phyloP scores from a whole-genome alignment of 2,797 vertebrate species.

The Diplodus sargus region DNA sequence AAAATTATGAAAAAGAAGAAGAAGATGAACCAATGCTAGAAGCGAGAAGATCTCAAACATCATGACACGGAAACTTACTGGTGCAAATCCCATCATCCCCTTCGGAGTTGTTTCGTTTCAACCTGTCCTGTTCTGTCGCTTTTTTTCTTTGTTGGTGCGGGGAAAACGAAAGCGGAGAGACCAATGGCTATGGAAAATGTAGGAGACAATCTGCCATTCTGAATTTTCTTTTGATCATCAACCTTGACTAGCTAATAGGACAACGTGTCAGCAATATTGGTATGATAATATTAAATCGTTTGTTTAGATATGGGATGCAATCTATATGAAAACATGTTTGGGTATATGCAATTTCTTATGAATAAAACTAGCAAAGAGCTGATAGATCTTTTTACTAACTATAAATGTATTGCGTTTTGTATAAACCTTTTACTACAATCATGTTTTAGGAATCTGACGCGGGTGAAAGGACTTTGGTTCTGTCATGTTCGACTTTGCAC shows the following conservation, averaged over 20 bases:
- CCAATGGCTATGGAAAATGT: slow-evolving; percentile 71
- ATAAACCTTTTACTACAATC: slow-evolving; percentile 88
- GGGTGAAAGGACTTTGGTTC: slow-evolving; percentile 79
- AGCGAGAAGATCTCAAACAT: slow-evolving; percentile 89
- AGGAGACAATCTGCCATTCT: slow-evolving; percentile 86
- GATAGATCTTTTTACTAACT: slow-evolving; percentile 87
- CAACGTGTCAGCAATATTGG: slow-evolving; percentile 85
- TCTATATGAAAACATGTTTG: slow-evolving; percentile 80
- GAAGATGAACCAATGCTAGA: slow-evolving; percentile 82
- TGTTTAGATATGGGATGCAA: slow-evolving; percentile 86
- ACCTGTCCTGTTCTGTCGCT: slow-evolving; percentile 64
- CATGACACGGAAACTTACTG: slow-evolving; percentile 93
- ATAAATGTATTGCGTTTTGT: slow-evolving; percentile 87
- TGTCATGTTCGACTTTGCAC: slow-evolving; percentile 83
- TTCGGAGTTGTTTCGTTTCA: slow-evolving; percentile 64
- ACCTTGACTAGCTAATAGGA: slow-evolving; percentile 75
- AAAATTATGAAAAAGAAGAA: slow-evolving; percentile 36
- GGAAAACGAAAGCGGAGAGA: slow-evolving; percentile 53
- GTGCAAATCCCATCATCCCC: slow-evolving; percentile 87
- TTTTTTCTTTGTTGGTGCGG: slow-evolving; percentile 55
- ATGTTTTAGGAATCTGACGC: slow-evolving; percentile 81
- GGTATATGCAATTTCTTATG: slow-evolving; percentile 91
- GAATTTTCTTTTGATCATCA: slow-evolving; percentile 76
- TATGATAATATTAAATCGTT: slow-evolving; percentile 79
- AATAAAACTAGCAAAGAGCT: slow-evolving; percentile 81